Base-by-base conservation (phyloP, 2,888 invertebrate species). In the Mythimna lalbum region DNA sequence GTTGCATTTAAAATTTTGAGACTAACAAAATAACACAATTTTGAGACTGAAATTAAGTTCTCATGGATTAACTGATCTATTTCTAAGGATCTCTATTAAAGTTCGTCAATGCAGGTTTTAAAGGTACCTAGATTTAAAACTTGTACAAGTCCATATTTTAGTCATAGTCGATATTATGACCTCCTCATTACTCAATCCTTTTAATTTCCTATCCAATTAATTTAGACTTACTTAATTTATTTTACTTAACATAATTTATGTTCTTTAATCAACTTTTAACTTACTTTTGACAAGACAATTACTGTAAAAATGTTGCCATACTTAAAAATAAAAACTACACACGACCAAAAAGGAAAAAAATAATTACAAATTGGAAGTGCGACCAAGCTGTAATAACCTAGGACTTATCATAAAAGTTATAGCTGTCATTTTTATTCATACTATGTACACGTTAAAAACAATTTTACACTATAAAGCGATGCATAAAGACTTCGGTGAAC, bases 391-490 rank as follows among this genome's bases (percentile, higher is more conserved):
- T n/a, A n/a, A 47, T 71, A 76, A 79, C 70, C 55, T 27, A 63
- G 21, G 27, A 65, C 39, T 59, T 72, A 68, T 39, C 76, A 74
- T 75, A 36, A 61, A 69, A 52, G 66, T 70, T 62, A 73, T 69
- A 27, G 67, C 69, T 68, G 62, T 69, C 56, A 67, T 70, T 63
- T 71, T 78, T 74, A 78, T 81, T 76, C 61, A 63, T 36, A 72
- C 47, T 74, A 52, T 62, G 61, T 55, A 69, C 50, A 52, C 69
- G 47, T 68, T 74, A 68, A 78, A 73, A 82, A 74, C 74, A 74
- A 74, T 78, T 75, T 78, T 68, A 81, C 63, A 80, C 65, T 75
- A 60, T 77, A 77, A 71, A 82, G 56, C 33, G 49, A 47, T 56
- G 31, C 49, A 56, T 73, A 72, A 31, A 65, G n/a, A 52, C 69